A percentile compares a stretch with the other conserved stretches of the same genome.
Evolutionary conservation across 2,888 invertebrate species (phyloP).

Genomic region (Dendrolimus houi): DNA sequence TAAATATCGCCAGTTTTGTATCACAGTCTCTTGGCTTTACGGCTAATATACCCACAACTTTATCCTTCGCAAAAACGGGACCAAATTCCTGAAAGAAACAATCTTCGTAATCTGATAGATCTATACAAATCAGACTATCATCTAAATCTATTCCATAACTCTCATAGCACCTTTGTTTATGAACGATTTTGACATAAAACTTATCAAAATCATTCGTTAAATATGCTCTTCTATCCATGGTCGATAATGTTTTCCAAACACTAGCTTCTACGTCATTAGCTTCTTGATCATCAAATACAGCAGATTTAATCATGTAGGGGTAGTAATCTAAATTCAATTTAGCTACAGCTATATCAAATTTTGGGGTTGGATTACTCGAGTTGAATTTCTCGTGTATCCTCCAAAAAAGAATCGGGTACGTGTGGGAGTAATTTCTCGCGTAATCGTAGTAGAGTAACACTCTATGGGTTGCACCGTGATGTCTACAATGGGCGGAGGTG

Average conservation of each 20-base stretch:
- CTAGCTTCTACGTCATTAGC: constrained; percentile 25
- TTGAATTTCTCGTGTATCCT: constrained; percentile 48
- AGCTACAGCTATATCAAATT: constrained; percentile 54
- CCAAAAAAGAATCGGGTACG: constrained; percentile 52
- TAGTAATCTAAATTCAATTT: constrained; percentile 38
- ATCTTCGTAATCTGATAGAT: constrained; percentile 41
- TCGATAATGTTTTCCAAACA: constrained; percentile 55
- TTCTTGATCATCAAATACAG: constrained; percentile 31
- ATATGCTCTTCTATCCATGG: constrained; percentile 51
- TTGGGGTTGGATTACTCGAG: constrained; percentile 19
- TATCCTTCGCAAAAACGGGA: constrained; percentile 41
- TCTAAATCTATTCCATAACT: constrained; percentile 39
- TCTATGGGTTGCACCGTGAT: constrained; percentile 35
- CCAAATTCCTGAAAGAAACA: constrained; percentile 62
- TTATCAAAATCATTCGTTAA: constrained; percentile 50
- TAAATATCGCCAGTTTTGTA: constrained; percentile 31
- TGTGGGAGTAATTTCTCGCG: constrained; percentile 36
- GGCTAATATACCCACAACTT: constrained; percentile 43
- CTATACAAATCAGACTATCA: constrained; percentile 44
- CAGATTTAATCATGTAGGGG: constrained; percentile 28
- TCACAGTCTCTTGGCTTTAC: constrained; percentile 47
- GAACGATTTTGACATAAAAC: constrained; percentile 25
- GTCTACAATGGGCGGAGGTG: constrained; percentile 54
- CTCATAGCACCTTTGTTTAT: constrained; percentile 32
- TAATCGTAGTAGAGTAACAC: constrained; percentile 47